Percentiles rank a stretch among this genome's conserved stretches.
These are phyloP conservation scores for Sceloporus undulatus DNA, from an alignment of 2,113 vertebrate genomes.

Conservation along the genomic window DNA sequence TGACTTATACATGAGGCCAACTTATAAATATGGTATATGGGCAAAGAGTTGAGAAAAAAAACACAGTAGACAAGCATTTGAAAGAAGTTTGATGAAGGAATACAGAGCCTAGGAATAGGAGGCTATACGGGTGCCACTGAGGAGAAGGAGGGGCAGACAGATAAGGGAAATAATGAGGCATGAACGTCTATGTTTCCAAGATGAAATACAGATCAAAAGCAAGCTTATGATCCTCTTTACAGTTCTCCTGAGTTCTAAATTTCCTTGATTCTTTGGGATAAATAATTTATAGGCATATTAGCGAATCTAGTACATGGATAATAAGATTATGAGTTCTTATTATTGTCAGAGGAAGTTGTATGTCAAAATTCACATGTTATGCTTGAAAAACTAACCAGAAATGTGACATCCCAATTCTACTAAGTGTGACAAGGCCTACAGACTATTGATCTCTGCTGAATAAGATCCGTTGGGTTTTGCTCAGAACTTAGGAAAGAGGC, in stretches of 20 bases:
- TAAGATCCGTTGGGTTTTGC: not conserved
- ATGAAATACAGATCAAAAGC: not conserved
- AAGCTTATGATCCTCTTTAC: constrained; percentile 8
- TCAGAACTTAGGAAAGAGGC: not conserved
- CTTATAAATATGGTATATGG: too few relatives aligned
- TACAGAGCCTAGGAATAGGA: not conserved
- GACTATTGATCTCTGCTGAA: not conserved
- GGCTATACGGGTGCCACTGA: not conserved
- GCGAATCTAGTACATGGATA: not conserved
- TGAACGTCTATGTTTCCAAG: not conserved
- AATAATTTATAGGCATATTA: constrained; percentile 25
- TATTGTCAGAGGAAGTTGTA: constrained; percentile 3
- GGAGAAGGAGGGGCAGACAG: not conserved
- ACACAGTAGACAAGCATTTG: not conserved
- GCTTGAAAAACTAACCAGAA: not conserved
- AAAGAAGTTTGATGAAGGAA: not conserved
- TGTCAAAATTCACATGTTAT: not conserved
- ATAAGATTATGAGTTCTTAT: not conserved
- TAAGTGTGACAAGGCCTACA: not conserved
- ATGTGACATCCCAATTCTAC: not conserved
- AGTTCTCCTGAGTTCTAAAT: not conserved
- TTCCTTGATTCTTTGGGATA: constrained; percentile 9
- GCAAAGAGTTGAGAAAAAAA: not conserved
- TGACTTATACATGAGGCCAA: not conserved
- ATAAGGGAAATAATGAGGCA: not conserved